Conservation (phyloP, 2,888 invertebrate species). For the Leptinotarsa juncta region DNA sequence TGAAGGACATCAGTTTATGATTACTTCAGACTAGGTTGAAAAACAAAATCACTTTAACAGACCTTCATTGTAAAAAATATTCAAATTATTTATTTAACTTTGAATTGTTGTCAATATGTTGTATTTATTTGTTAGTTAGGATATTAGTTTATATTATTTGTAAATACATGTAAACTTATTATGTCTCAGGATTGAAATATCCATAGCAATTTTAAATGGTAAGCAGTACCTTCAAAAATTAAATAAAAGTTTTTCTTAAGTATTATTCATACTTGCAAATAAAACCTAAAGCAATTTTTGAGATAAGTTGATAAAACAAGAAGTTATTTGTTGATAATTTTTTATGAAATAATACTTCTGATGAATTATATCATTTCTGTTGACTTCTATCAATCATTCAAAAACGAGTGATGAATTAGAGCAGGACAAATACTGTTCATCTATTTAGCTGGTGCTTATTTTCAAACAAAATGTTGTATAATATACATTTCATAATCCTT, state of each 20-base stretch:
- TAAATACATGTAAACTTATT: constrained; percentile 45
- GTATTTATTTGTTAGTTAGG: constrained; percentile 44
- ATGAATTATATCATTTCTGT: no score
- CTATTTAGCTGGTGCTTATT: no score
- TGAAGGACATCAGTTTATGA: constrained; percentile 7
- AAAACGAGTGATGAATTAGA: no score
- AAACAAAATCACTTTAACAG: neutral
- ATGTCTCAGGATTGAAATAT: constrained; percentile 46
- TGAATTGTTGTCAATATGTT: constrained; percentile 40
- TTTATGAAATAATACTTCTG: no score
- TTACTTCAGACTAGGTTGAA: neutral
- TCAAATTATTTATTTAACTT: constrained; percentile 35
- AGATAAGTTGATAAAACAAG: neutral
- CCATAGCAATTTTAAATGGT: constrained; percentile 27
- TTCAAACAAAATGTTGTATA: no score
- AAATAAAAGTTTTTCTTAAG: neutral
- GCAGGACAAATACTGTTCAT: no score
- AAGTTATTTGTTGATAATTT: no score
- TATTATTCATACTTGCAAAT: neutral
- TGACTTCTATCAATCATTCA: no score
- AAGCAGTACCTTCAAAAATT: constrained; percentile 8
- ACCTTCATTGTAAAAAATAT: constrained; percentile 21
- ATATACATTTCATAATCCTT: no score
- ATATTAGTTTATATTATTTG: constrained; percentile 32
- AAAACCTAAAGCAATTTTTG: neutral